Conservation (phyloP, 2,113 vertebrate species). For the Azemiops feae region DNA sequence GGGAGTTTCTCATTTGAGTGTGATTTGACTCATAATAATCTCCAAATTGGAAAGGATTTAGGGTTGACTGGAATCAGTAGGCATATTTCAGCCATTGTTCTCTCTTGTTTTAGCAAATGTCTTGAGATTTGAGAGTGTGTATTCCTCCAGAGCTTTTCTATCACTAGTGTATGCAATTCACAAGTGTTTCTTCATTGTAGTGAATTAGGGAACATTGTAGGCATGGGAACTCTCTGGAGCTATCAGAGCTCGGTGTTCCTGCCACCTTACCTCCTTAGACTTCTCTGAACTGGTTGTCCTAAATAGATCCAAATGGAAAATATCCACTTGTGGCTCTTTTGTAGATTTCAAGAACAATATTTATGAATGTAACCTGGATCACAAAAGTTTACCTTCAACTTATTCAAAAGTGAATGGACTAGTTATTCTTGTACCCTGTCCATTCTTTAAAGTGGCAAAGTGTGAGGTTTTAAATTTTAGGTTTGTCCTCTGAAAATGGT, state of each 20-base stretch:
- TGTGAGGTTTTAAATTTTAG: constrained; percentile 37
- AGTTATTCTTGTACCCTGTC: not conserved
- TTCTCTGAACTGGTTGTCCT: not conserved
- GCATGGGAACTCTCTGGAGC: too few relatives aligned
- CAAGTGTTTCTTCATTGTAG: not conserved
- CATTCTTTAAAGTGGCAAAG: constrained; percentile 46
- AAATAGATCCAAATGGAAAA: not conserved
- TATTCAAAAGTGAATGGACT: not conserved
- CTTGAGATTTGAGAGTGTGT: constrained; percentile 6
- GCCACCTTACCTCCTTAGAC: not conserved
- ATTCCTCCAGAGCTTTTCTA: not conserved
- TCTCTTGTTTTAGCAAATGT: not conserved
- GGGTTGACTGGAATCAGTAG: not conserved
- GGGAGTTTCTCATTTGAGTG: not conserved
- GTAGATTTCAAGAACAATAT: not conserved
- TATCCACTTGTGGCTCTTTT: not conserved
- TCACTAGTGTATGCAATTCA: not conserved
- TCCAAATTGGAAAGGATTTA: constrained; percentile 12
- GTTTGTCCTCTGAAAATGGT: constrained; percentile 35
- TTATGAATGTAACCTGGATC: not conserved
- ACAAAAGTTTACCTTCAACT: not conserved
- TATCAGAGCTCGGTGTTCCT: not conserved
- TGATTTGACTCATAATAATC: not conserved
- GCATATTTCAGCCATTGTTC: not conserved
- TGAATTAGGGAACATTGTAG: not conserved